phyloP scores from a whole-genome alignment of 1,140 invertebrate species.

The Drosophila willistoni region DNA sequence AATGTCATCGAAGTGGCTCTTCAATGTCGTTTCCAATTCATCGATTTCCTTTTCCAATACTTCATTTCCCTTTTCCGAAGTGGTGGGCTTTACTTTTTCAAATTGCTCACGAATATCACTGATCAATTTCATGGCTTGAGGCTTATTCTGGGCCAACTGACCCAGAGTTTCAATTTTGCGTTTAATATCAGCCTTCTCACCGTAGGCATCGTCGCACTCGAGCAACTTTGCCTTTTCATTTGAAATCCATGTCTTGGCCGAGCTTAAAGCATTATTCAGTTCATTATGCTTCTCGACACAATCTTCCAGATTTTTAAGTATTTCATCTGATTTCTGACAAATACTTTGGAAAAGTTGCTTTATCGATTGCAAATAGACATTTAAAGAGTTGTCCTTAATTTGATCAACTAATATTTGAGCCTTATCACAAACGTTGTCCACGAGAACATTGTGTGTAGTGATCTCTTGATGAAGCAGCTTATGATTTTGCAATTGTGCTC shows the following conservation, averaged over 20 bases:
- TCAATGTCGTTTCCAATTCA: conserved; percentile 87
- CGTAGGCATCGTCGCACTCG: conserved; percentile 90
- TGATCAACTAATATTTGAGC: conserved; percentile 94
- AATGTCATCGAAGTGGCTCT: conserved; percentile 87
- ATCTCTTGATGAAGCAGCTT: conserved; percentile 98
- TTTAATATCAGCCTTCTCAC: conserved; percentile 91
- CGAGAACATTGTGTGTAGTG: conserved; percentile 93
- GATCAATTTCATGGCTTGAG: conserved; percentile 89
- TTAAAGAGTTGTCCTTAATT: conserved; percentile 93
- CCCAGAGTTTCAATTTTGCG: conserved; percentile 89
- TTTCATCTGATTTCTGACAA: conserved; percentile 92
- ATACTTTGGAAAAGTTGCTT: conserved; percentile 95
- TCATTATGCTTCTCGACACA: conserved; percentile 94
- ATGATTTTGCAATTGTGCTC: conserved; percentile 96
- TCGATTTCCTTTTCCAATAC: conserved; percentile 89
- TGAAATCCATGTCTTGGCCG: conserved; percentile 91
- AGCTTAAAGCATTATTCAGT: conserved; percentile 88
- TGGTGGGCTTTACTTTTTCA: conserved; percentile 90
- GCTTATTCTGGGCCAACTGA: conserved; percentile 88
- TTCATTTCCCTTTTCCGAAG: conserved; percentile 90
- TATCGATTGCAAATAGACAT: conserved; percentile 94
- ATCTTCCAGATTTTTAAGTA: conserved; percentile 92
- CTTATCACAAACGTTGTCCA: conserved; percentile 96
- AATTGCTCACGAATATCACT: conserved; percentile 88
- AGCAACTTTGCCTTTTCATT: conserved; percentile 90